Conservation (phyloP, 2,888 invertebrate species). For the Pocota personata region DNA sequence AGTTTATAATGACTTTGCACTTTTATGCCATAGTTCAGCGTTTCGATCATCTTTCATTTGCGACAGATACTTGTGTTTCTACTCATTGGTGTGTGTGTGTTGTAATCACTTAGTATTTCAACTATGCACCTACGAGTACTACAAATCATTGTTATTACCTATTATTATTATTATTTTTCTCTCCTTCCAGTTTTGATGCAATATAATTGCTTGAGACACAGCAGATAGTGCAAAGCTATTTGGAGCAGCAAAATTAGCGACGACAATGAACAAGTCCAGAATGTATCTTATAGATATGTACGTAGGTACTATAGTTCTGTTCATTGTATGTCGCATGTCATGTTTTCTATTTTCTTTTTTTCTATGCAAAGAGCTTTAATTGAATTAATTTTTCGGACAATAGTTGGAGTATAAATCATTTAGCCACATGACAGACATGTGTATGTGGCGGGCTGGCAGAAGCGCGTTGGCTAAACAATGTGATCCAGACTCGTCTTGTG, state of each 20-base stretch:
- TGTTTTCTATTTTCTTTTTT: slow-evolving; percentile 4
- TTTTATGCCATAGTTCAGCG: slow-evolving; percentile 1
- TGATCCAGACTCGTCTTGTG: slow-evolving; percentile 17
- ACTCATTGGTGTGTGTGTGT: neutral
- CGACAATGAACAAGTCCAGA: neutral
- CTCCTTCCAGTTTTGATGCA: slow-evolving; percentile 32
- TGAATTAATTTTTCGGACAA: slow-evolving; percentile 67
- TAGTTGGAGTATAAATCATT: slow-evolving; percentile 26
- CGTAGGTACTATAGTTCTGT: neutral
- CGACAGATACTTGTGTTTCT: neutral
- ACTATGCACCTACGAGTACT: slow-evolving; percentile 26
- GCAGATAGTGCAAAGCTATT: slow-evolving; percentile 45
- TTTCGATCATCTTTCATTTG: slow-evolving; percentile 30
- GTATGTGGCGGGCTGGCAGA: neutral
- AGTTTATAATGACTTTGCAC: slow-evolving; percentile 33
- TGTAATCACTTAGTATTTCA: slow-evolving; percentile 27
- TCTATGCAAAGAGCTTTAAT: slow-evolving; percentile 49
- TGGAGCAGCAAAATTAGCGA: slow-evolving; percentile 16
- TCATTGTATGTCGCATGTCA: slow-evolving; percentile 25
- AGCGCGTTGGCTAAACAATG: neutral
- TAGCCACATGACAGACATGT: slow-evolving; percentile 5
- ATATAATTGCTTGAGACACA: slow-evolving; percentile 43
- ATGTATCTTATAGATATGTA: slow-evolving; percentile 5
- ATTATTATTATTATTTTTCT: slow-evolving; percentile 40
- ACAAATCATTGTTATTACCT: slow-evolving; percentile 26